phyloP scores from a whole-genome alignment of 2,797 vertebrate genomes.

The Pitangus sulphuratus region DNA sequence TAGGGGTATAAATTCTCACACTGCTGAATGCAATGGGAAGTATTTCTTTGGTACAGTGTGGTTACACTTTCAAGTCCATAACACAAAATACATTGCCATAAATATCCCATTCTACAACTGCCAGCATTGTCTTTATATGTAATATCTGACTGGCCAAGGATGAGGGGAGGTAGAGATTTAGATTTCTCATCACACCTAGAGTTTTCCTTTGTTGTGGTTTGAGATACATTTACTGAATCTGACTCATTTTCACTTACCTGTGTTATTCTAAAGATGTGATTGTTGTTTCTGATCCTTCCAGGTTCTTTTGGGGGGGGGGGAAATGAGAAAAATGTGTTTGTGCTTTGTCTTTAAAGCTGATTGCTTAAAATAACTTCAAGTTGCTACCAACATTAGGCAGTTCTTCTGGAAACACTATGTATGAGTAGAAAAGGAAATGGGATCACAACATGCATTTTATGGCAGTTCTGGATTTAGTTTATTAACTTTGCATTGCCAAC shows the following conservation, averaged over 20 bases:
- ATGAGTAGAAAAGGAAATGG: conserved; percentile 49
- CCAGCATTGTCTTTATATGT: not conserved
- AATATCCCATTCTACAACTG: not conserved
- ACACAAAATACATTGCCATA: not conserved
- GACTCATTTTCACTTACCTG: not conserved
- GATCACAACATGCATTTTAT: conserved; percentile 58
- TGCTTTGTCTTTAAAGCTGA: not conserved
- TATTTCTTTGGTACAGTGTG: not conserved
- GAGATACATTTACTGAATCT: not conserved
- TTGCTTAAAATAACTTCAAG: conserved; percentile 24
- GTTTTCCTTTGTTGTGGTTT: not conserved
- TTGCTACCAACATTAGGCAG: not conserved
- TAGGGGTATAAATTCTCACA: not conserved
- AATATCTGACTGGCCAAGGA: not conserved
- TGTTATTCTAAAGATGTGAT: not conserved
- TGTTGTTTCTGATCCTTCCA: not conserved
- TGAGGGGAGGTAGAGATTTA: not conserved
- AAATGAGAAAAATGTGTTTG: conserved; percentile 8
- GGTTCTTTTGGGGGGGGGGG: not conserved
- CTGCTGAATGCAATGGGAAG: not conserved
- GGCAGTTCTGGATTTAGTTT: conserved; percentile 41
- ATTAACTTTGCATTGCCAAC: conserved; percentile 15
- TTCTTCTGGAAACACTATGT: conserved; percentile 36
- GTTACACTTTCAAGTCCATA: not conserved
- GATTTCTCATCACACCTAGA: not conserved